Evolutionary conservation across 2,888 invertebrate species (phyloP).

Genomic region (Harpalus rufipes): DNA sequence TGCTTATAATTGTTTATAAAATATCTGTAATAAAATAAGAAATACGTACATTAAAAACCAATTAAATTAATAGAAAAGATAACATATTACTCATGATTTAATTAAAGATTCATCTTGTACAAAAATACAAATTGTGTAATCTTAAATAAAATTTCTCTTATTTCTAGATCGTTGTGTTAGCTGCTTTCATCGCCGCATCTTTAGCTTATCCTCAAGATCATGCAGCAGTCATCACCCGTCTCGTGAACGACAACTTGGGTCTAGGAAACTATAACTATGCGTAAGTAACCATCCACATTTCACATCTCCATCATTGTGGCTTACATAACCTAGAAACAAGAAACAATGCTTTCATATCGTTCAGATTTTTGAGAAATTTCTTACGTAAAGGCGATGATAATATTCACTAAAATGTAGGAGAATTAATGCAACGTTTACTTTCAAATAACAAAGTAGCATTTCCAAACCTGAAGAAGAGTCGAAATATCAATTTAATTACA

Average conservation of each 20-base stretch:
- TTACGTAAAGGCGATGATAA: background rate
- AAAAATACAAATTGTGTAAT: no score
- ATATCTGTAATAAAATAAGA: no score
- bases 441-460: slow-evolving; percentile 52
- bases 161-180: slow-evolving; percentile 44
- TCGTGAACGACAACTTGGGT: slow-evolving; percentile 57
- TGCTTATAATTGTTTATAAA: no score
- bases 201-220: slow-evolving; percentile 51
- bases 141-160: background rate
- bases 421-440: slow-evolving; percentile 53
- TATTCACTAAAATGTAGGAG: slow-evolving; percentile 18
- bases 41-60: no score
- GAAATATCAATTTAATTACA: slow-evolving; percentile 57
- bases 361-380: background rate
- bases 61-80: no score
- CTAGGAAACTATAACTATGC: slow-evolving; percentile 60
- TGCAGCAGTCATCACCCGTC: slow-evolving; percentile 52
- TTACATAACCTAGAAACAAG: slow-evolving; percentile 11
- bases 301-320: background rate
- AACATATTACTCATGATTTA: no score
- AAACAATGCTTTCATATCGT: background rate
- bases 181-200: background rate
- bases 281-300: slow-evolving; percentile 52
- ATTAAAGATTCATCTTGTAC: no score
- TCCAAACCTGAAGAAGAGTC: slow-evolving; percentile 54